A percentile compares a stretch with the other conserved stretches of the same genome.
phyloP scores from a whole-genome alignment of 2,797 vertebrate species.

The Catharus ustulatus region DNA sequence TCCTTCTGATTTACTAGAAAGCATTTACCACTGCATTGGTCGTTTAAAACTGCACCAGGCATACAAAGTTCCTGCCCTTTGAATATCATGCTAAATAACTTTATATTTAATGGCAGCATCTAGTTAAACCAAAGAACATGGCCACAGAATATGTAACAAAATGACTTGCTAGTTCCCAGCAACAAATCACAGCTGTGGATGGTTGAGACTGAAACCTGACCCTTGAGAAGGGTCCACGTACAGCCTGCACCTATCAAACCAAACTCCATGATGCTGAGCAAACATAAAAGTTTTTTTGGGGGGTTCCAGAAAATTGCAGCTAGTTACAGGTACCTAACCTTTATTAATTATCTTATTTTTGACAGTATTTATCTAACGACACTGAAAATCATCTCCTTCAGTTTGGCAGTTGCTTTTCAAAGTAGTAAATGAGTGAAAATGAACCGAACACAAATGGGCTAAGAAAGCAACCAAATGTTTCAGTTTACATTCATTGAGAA shows the following conservation, averaged over 20 bases:
- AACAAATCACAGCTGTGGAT: background rate
- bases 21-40: background rate
- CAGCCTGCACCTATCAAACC: background rate
- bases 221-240: background rate
- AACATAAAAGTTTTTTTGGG: background rate
- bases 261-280: background rate
- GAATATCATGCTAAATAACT: background rate
- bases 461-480: rapidly evolving
- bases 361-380: background rate
- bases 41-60: background rate
- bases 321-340: background rate
- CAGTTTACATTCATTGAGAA: background rate
- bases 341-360: background rate
- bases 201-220: background rate
- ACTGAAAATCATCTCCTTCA: background rate
- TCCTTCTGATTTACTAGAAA: background rate
- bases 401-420: background rate
- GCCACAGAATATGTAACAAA: background rate
- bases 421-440: background rate
- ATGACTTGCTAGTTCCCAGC: background rate
- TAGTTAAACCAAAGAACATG: background rate
- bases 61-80: background rate
- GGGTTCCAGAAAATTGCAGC: background rate
- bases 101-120: background rate
- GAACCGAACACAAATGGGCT: background rate